Percentiles rank a stretch among this genome's conserved stretches.
Conservation (phyloP, 2,888 invertebrate species). For the Graphium colonna region DNA sequence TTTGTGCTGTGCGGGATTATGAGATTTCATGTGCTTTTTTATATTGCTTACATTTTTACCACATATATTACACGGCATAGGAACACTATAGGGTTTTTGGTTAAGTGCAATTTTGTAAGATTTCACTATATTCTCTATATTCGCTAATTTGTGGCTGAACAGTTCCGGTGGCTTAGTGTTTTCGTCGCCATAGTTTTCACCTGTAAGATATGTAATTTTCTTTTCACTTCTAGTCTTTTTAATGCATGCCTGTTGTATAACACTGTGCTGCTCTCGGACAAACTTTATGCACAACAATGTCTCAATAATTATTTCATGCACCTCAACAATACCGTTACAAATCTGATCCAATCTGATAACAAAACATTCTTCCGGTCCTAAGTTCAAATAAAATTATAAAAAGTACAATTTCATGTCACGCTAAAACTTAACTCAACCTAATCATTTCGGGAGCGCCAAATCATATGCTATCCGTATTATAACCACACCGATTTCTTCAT, state of each 20-base stretch:
- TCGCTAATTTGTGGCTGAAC: conserved; percentile 55
- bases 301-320: conserved; percentile 18
- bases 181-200: conserved; percentile 72
- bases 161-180: conserved; percentile 65
- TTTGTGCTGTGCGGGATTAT: conserved; percentile 81
- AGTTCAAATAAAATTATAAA: conserved; percentile 27
- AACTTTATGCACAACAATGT: conserved; percentile 15
- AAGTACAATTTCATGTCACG: conserved; percentile 29
- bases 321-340: conserved; percentile 3
- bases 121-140: conserved; percentile 63
- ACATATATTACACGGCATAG: conserved; percentile 82
- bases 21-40: conserved; percentile 84
- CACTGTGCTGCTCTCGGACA: conserved; percentile 21
- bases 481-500: conserved; percentile 74
- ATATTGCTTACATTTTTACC: conserved; percentile 84
- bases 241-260: conserved; percentile 36
- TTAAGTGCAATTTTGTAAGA: conserved; percentile 56
- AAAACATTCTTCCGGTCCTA: conserved; percentile 35
- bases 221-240: conserved; percentile 46
- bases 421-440: conserved; percentile 47
- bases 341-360: conserved; percentile 1
- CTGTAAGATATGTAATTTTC: conserved; percentile 62
- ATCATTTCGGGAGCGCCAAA: conserved; percentile 72
- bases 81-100: conserved; percentile 50
- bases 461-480: conserved; percentile 45